A percentile compares a stretch with the other conserved stretches of the same genome.
These are phyloP conservation scores for Diacarnus erythraeanus DNA, from an alignment of 37 sponge, comb jelly and placozoan genomes.

Conservation along the genomic window DNA sequence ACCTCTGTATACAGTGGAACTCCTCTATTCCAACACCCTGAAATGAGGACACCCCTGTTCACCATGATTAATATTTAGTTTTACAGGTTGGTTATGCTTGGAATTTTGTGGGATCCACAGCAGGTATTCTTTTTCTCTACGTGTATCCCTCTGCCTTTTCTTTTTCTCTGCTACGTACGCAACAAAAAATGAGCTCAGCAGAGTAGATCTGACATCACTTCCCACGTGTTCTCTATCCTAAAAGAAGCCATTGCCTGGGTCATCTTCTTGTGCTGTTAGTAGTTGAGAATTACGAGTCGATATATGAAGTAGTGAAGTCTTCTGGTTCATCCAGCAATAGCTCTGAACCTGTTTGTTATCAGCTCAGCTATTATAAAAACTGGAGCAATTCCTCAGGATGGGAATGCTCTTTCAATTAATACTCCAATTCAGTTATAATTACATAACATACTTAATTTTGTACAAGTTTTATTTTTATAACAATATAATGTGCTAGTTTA, in stretches of 20 bases:
- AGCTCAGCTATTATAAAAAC: no score
- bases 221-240: no score
- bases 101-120: conserved; percentile 84
- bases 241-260: conserved; percentile 36
- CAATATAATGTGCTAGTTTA: no score
- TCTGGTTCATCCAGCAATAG: background rate
- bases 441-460: no score
- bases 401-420: no score
- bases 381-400: no score
- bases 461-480: no score
- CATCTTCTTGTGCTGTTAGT: conserved; percentile 30
- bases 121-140: conserved; percentile 67
- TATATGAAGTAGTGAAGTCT: conserved; percentile 6
- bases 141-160: conserved; percentile 75
- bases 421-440: no score
- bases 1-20: no score
- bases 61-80: background rate
- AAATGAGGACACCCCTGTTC: no score
- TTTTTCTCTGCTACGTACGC: conserved; percentile 48
- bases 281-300: conserved; percentile 39
- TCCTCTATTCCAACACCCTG: no score
- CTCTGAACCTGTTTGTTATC: no score
- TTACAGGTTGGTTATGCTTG: conserved; percentile 68
- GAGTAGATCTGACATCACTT: background rate
- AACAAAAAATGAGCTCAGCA: background rate